Conservation (phyloP, 1,140 invertebrate genomes). For the Andricus grossulariae region DNA sequence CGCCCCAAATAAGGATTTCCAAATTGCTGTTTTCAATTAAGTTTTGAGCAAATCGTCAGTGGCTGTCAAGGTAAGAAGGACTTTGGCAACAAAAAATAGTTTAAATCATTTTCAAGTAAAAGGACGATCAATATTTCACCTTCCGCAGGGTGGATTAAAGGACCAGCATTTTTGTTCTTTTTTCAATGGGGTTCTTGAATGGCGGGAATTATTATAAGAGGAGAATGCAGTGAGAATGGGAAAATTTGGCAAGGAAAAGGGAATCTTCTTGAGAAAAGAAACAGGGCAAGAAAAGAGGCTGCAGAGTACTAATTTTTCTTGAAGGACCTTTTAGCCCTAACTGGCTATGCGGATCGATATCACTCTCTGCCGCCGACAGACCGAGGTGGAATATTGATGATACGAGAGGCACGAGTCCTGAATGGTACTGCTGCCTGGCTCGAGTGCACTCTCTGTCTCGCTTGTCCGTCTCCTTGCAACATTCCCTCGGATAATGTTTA, state of each 20-base stretch:
- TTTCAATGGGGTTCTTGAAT: background rate
- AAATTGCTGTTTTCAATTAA: no score
- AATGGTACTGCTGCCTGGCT: conserved; percentile 57
- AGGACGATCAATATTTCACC: no score
- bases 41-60: no score
- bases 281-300: conserved; percentile 34
- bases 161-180: no score
- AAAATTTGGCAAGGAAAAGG: conserved; percentile 30
- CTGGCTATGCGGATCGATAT: conserved; percentile 74
- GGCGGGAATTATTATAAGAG: background rate
- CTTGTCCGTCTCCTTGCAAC: conserved; percentile 41
- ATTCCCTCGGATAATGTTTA: conserved; percentile 11
- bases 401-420: conserved; percentile 50
- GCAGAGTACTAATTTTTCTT: conserved; percentile 63
- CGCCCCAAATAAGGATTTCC: no score
- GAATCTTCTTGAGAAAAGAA: conserved; percentile 42
- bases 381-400: conserved; percentile 60
- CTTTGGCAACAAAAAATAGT: no score
- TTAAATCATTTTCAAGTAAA: no score
- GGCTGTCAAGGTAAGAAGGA: no score
- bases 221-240: conserved; percentile 43
- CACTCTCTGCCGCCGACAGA: conserved; percentile 61
- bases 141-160: no score
- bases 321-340: conserved; percentile 74
- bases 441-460: conserved; percentile 47